Evolutionary conservation across 1,140 invertebrate species (phyloP).

Genomic region (Drosophila bocki): DNA sequence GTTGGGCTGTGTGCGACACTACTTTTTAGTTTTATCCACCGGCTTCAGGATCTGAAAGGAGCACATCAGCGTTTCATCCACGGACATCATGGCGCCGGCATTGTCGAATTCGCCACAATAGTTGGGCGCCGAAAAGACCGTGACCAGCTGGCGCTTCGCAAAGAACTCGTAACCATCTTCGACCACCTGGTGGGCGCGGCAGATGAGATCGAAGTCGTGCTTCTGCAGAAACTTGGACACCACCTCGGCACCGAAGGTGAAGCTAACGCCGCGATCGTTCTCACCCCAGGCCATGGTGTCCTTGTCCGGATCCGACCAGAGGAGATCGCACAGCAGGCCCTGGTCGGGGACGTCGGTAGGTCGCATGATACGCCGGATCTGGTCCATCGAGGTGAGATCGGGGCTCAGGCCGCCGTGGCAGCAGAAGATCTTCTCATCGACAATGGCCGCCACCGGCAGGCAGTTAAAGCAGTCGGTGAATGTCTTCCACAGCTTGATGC

Average conservation of each 20-base stretch:
- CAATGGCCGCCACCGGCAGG: conserved; percentile 12
- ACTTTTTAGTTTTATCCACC: background rate
- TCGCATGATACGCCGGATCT: conserved; percentile 1
- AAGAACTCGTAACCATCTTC: conserved; percentile 13
- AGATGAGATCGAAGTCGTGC: conserved; percentile 5
- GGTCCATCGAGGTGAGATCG: conserved; percentile 6
- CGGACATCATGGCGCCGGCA: conserved; percentile 14
- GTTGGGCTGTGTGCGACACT: background rate
- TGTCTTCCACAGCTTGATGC: conserved; percentile 8
- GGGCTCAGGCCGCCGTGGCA: conserved; percentile 8
- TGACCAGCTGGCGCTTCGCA: conserved; percentile 9
- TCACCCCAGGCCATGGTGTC: conserved; percentile 16
- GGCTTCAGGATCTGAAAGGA: conserved; percentile 15
- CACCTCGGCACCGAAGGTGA: conserved; percentile 15
- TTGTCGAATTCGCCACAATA: conserved; percentile 9
- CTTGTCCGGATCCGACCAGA: conserved; percentile 13
- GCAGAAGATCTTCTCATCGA: conserved; percentile 14
- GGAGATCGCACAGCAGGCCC: background rate
- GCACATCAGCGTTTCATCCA: conserved; percentile 6
- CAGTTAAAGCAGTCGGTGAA: conserved; percentile 17
- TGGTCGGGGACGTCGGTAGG: conserved; percentile 6
- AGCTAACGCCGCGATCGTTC: conserved; percentile 11
- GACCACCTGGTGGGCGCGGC: conserved; percentile 11
- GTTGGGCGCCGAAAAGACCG: conserved; percentile 5
- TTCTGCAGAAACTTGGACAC: conserved; percentile 17